Base-by-base conservation (phyloP, 1,140 invertebrate species). In the Cotesia glomerata region DNA sequence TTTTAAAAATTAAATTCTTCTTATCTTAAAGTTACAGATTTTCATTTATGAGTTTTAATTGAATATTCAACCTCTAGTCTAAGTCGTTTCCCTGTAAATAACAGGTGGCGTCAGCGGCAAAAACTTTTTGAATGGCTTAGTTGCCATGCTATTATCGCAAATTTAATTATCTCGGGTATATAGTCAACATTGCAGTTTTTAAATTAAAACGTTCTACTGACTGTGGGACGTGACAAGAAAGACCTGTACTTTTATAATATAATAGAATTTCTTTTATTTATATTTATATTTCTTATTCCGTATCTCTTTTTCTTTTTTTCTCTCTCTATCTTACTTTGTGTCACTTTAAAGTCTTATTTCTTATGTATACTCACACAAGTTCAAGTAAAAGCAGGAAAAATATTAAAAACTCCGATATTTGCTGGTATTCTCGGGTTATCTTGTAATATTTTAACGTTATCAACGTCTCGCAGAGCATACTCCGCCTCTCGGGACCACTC, bases 391-490 rank as follows among this genome's bases (percentile, higher is more conserved):
- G 59, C 51, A 13, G 70, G 56, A 73, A 73, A 76, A 78, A 73
- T 74, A 49, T 69, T 56, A 14, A 59, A 61, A 64, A 72, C 69
- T 61, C 65, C 62, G 69, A 75, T 76, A 76, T 76, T 76, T 73
- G 58, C 69, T 67, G 68, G 72, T 73, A 65, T 26, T 64, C 26
- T 67, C 56, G 35, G 72, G 72, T 80, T 79, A 79, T 80, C 77
- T 63, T 49, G 52, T 36, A 34, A 61, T 75, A 76, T 75, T 79
- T 76, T 66, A 79, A 36, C 74, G 71, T 39, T 80, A 80, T 79
- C 77, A 75, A n/a, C 61, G 9, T 4, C 39, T 14, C 61, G 45
- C 62, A 68, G 71, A 63, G 3, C 35, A 26, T 45, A 45, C 39
- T 14, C 34, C 13, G 36, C 34, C 69, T 66, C 49, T 65, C 26